These are phyloP conservation scores for Gorsachius magnificus DNA, from an alignment of 2,797 vertebrate species.

Conservation along the genomic window DNA sequence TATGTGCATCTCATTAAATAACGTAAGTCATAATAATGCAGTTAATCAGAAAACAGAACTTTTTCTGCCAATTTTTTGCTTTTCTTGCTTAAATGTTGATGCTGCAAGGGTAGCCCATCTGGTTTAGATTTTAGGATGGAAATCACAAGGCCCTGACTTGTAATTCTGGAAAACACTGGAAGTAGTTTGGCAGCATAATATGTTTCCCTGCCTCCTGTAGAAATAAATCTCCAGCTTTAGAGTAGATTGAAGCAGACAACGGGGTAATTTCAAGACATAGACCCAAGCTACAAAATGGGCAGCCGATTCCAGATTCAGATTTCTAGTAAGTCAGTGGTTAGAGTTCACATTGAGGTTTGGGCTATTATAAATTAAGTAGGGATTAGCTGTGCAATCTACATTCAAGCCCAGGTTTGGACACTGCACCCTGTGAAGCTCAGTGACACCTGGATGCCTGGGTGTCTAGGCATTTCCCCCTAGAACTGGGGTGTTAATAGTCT, in stretches of 20 bases:
- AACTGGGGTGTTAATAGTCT: background rate
- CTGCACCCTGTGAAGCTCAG: background rate
- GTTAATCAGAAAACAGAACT: conserved; percentile 56
- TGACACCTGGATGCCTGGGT: background rate
- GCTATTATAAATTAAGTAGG: background rate
- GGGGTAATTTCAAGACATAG: conserved; percentile 31
- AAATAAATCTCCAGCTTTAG: conserved; percentile 59
- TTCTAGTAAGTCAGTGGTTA: background rate
- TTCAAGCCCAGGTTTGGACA: background rate
- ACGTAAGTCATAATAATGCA: conserved; percentile 40
- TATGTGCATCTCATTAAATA: conserved; percentile 35
- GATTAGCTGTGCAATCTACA: background rate
- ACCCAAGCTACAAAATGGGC: background rate
- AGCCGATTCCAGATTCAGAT: background rate
- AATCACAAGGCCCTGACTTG: conserved; percentile 69
- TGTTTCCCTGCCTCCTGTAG: conserved; percentile 56
- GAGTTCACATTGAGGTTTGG: background rate
- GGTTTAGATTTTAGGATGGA: conserved; percentile 68
- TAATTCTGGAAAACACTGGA: conserved; percentile 68
- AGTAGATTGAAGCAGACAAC: conserved; percentile 64
- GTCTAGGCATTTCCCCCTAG: background rate
- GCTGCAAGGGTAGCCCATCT: conserved; percentile 61
- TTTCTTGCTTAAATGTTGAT: conserved; percentile 37
- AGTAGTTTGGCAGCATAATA: conserved; percentile 58
- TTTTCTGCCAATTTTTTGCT: conserved; percentile 34